Base-by-base conservation (phyloP, 2,113 vertebrate species). In the Oreocharis arfaki region DNA sequence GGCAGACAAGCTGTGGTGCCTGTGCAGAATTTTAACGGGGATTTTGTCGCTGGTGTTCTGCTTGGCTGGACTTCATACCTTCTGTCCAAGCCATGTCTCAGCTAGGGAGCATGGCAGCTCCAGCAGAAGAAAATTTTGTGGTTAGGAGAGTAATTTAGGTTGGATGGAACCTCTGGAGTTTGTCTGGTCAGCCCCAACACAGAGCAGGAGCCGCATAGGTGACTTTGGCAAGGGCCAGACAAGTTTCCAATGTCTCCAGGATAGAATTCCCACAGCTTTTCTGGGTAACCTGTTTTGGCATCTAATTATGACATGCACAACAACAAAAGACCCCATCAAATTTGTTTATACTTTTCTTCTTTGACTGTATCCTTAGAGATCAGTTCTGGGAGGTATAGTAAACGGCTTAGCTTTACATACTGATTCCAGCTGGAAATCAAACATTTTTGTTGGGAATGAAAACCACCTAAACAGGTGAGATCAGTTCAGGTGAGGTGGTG, bases 171-270 rank as follows among this genome's bases (percentile, higher is more conserved):
- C 24, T 67, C 71, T 77, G 35, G 41, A 93, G 30, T 28, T 56
- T 55, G 27, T 70, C 56, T 41, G 22, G 16, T 35, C 73, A 73
- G 59, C 39, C 15, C 53, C 53, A 41, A 3, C 0, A 5, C 12
- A 69, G 39, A 59, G 57, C 33, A 35, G 67, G 30, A 76, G 75
- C 61, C 1, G 0, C 0, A 0, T 3, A 52, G 23, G 52, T 82
- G 44, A 82, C 23, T 42, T 85, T 55, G 42, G 30, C 41, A 21
- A 53, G 46, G 37, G 35, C 26, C 44, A 83, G 61, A 24, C 33
- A 50, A 33, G 46, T 50, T 80, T 68, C 44, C 28, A 50, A 1
- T 41, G 11, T 56, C 47, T 85, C 20, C 33, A 46, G 41, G 56
- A 19, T 2, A 44, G 52, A 63, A 33, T 75, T 86, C 30, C 35